Evolutionary conservation across 2,888 invertebrate species (phyloP).

Genomic region (Drosophila maculinotata): DNA sequence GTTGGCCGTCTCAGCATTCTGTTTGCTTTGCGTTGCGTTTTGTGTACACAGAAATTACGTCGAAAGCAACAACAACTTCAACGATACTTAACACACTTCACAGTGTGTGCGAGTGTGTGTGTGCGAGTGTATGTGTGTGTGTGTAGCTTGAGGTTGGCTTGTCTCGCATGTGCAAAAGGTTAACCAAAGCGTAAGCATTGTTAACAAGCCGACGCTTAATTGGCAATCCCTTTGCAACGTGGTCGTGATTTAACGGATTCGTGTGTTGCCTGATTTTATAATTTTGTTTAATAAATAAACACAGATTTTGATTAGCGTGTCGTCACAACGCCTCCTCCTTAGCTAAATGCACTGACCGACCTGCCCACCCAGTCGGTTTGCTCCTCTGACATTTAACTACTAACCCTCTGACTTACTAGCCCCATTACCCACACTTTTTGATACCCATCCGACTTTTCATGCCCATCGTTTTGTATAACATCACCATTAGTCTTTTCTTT

Average conservation of each 20-base stretch:
- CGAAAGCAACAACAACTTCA: conserved; percentile 36
- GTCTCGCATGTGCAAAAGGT: conserved; percentile 45
- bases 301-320: conserved; percentile 67
- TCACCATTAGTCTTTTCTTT: conserved; percentile 69
- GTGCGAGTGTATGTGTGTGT: conserved; percentile 11
- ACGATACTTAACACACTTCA: conserved; percentile 31
- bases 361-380: no score
- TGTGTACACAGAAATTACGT: conserved; percentile 65
- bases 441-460: conserved; percentile 6
- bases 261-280: conserved; percentile 54
- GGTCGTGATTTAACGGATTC: conserved; percentile 18
- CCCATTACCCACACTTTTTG: conserved; percentile 34
- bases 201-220: conserved; percentile 65
- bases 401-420: conserved; percentile 51
- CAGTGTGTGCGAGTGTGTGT: not conserved
- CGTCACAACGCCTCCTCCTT: conserved; percentile 21
- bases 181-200: conserved; percentile 69
- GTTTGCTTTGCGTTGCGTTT: conserved; percentile 45
- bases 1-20: conserved; percentile 21
- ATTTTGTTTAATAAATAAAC: conserved; percentile 74
- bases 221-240: conserved; percentile 40
- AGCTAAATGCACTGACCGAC: not conserved
- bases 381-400: conserved; percentile 3
- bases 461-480: conserved; percentile 63
- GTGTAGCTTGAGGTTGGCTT: conserved; percentile 27